phyloP scores from a whole-genome alignment of 2,113 vertebrate species.

The Cavia porcellus region DNA sequence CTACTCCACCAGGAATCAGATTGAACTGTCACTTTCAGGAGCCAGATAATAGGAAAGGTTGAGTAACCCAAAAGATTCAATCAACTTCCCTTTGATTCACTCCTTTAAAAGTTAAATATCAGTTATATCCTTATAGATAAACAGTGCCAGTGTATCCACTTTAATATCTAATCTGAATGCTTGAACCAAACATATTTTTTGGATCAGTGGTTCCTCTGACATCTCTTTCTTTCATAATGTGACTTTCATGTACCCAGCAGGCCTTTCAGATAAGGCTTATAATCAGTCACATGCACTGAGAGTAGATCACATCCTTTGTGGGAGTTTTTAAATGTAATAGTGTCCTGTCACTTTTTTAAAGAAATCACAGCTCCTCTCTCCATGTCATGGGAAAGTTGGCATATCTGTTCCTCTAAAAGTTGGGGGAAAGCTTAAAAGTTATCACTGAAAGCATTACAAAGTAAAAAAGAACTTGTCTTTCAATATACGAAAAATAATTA shows the following conservation, averaged over 20 bases:
- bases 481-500: background rate
- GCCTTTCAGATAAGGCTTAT: slow-evolving; percentile 61
- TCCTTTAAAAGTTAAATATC: slow-evolving; percentile 42
- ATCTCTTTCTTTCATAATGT: slow-evolving; percentile 43
- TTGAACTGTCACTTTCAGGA: background rate
- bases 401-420: background rate
- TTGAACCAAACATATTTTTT: slow-evolving; percentile 49
- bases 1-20: slow-evolving; percentile 43
- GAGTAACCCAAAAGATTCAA: background rate
- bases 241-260: slow-evolving; percentile 60
- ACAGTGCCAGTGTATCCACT: slow-evolving; percentile 31
- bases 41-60: slow-evolving; percentile 29
- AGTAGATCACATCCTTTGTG: slow-evolving; percentile 36
- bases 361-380: slow-evolving; percentile 38
- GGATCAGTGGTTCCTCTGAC: background rate
- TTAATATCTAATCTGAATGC: slow-evolving; percentile 66
- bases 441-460: background rate
- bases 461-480: slow-evolving; percentile 41
- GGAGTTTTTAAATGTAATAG: slow-evolving; percentile 25
- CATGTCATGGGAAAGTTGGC: background rate
- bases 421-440: slow-evolving; percentile 51
- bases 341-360: slow-evolving; percentile 62
- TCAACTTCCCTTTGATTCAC: slow-evolving; percentile 58
- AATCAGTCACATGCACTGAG: slow-evolving; percentile 25
- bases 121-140: slow-evolving; percentile 48